Conservation (phyloP, 2,113 vertebrate species). For the Craseonycteris thonglongyai region DNA sequence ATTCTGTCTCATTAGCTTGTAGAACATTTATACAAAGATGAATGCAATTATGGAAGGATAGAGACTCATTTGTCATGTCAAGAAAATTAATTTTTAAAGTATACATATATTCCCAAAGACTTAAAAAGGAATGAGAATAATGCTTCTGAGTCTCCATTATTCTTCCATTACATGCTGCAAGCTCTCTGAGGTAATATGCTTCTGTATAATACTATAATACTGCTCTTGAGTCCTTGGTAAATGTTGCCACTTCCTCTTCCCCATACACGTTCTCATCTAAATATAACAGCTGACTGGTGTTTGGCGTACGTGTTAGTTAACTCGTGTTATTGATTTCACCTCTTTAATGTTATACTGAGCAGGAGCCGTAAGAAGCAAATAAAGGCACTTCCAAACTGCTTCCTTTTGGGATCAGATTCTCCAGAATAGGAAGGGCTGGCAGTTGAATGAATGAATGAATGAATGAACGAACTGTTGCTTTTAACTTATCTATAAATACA, state of each 20-base stretch:
- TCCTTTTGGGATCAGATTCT: conserved; percentile 15
- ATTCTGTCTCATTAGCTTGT: not conserved
- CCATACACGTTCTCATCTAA: not conserved
- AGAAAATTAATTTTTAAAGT: conserved; percentile 33
- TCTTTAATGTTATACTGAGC: not conserved
- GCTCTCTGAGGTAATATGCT: not conserved
- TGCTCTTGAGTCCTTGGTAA: not conserved
- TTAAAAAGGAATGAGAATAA: not conserved
- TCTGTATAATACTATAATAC: not conserved
- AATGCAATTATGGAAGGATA: not conserved
- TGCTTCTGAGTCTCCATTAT: not conserved
- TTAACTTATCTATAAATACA: conserved; percentile 16
- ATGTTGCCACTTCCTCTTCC: not conserved
- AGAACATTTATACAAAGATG: not conserved
- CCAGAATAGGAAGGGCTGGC: conserved; percentile 42
- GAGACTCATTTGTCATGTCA: not conserved
- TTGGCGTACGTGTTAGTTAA: conserved; percentile 42
- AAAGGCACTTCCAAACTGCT: not conserved
- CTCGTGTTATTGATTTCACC: conserved; percentile 41
- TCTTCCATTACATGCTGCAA: not conserved
- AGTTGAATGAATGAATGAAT: not conserved
- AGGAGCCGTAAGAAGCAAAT: not conserved
- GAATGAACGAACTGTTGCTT: not conserved
- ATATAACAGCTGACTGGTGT: not conserved
- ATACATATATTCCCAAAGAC: not conserved